Base-by-base conservation (phyloP, 2,888 invertebrate genomes). In the Noctua janthina region DNA sequence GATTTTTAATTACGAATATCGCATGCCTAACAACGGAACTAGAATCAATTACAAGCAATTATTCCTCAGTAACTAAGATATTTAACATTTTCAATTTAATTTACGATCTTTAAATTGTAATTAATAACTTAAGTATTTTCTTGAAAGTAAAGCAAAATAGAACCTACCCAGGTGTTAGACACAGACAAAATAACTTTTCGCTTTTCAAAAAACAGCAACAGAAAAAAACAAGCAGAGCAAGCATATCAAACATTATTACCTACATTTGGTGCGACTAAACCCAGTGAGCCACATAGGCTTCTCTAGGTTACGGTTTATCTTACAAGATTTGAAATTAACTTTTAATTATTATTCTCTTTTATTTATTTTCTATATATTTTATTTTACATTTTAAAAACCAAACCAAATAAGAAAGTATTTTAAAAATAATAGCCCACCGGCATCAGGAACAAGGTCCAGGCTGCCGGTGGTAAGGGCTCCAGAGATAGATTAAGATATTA, bases 21-120 rank as follows among this genome's bases (percentile, higher is more conserved):
- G 85, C 83, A 66, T 83, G 81, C 10, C 1, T 35, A 10, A 49
- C 49, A 75, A 66, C 82, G 86, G 86, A 83, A 81, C 51, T 76
- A 4, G 46, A 56, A 59, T 11, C 13, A 39, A 35, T 68, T 46
- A 10, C 15, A 71, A 71, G 1, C 43, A 56, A 49, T 80, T 51
- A 67, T 67, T 62, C 46, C 15, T 49, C 6, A 67, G 29, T 51
- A 69, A 64, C 23, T 62, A 15, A 49, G 39, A 1, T 59, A 81
- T 68, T 75, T 29, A 17, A 54, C 13, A 54, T 69, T 46, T 76
- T 51, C 13, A n/a, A 35, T 43, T 68, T 5, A 59, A 68, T 46
- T 74, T 76, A 29, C 29, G 39, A 35, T 51, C 49, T 71, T 46
- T 35, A 35, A 13, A n/a, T 46, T 71, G n/a, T 46, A 64, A 43